A percentile compares a stretch with the other conserved stretches of the same genome.
These are phyloP conservation scores for Aspidiotus destructor DNA, from an alignment of 2,888 invertebrate species.

Conservation along the genomic window DNA sequence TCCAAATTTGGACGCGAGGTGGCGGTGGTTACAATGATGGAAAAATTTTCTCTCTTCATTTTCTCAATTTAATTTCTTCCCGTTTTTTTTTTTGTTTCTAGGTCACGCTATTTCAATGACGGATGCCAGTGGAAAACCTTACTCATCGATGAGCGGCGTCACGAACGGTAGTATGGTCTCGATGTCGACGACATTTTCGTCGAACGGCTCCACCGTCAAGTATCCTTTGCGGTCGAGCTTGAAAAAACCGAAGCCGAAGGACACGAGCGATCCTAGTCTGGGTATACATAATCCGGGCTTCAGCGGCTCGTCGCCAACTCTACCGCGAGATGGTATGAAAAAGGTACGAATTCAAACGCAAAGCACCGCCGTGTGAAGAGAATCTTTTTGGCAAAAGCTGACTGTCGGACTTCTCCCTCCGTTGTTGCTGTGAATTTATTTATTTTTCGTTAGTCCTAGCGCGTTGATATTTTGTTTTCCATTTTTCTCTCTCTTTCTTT, in stretches of 20 bases:
- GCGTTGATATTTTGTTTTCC: neutral
- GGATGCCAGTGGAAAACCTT: constrained; percentile 76
- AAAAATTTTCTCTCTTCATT: neutral
- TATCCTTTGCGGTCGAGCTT: constrained; percentile 69
- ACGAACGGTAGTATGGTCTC: constrained; percentile 57
- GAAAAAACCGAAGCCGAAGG: constrained; percentile 55
- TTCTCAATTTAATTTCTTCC: neutral
- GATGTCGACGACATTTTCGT: constrained; percentile 56
- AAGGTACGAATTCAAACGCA: constrained; percentile 86
- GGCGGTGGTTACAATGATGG: too few relatives aligned
- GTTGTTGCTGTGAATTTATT: constrained; percentile 16
- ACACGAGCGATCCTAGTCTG: constrained; percentile 46
- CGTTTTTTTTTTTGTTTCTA: constrained; percentile 36
- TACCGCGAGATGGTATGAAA: constrained; percentile 75
- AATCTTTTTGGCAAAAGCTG: too few relatives aligned
- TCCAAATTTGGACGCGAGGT: too few relatives aligned
- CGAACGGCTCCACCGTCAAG: constrained; percentile 48
- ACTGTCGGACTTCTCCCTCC: neutral
- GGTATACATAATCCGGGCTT: constrained; percentile 82
- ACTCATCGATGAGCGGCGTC: constrained; percentile 49
- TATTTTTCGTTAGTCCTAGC: neutral
- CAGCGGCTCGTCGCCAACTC: constrained; percentile 71
- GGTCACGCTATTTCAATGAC: constrained; percentile 68
- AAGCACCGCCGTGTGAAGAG: constrained; percentile 67
- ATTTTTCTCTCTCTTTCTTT: neutral